Conservation (phyloP, 53 echinoderm and acorn worm genomes). For the Crossaster papposus region DNA sequence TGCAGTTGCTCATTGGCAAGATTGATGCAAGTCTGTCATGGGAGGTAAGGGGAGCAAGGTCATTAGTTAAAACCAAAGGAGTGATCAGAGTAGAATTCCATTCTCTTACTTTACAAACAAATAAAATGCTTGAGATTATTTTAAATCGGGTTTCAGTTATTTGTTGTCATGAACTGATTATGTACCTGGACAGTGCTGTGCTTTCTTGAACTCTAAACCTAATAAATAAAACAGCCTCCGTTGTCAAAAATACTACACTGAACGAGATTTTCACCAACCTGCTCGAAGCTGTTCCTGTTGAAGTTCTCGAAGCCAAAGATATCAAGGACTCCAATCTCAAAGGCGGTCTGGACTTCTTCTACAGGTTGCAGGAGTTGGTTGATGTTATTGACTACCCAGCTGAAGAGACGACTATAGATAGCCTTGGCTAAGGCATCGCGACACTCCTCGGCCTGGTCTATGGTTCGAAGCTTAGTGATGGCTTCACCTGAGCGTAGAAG, state of each 20-base stretch:
- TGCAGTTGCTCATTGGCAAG: conserved; percentile 98
- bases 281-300: conserved; percentile 93
- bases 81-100: not conserved
- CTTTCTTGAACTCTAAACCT: no score
- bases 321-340: conserved; percentile 88
- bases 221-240: no score
- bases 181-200: no score
- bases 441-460: conserved; percentile 84
- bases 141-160: not conserved
- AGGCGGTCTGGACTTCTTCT: conserved; percentile 44
- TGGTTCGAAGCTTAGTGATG: conserved; percentile 83
- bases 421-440: conserved; percentile 96
- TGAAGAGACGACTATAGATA: conserved; percentile 94
- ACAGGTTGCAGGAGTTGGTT: conserved; percentile 90
- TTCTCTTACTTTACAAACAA: not conserved
- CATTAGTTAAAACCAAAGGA: not conserved
- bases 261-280: conserved; percentile 58
- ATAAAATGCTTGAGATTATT: no score
- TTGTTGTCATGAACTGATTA: no score
- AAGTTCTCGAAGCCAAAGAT: conserved; percentile 99
- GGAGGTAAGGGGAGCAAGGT: not conserved
- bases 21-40: conserved; percentile 95
- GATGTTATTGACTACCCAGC: conserved; percentile 98
- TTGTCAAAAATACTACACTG: no score
- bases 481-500: conserved; percentile 72